These are phyloP conservation scores for Anaspis maculata DNA, from an alignment of 2,888 invertebrate species.

Conservation along the genomic window DNA sequence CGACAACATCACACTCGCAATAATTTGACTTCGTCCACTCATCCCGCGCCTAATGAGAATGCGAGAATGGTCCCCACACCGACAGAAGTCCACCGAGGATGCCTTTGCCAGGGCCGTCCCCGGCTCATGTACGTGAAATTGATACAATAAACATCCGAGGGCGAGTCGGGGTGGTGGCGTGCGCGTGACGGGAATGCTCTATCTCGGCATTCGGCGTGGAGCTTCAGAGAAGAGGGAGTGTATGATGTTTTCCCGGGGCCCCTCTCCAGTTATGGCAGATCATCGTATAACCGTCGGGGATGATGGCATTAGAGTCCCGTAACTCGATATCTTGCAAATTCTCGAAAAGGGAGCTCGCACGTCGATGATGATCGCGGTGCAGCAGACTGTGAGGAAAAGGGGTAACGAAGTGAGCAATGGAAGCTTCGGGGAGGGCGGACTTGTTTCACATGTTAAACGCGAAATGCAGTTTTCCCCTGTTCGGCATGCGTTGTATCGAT, in stretches of 20 bases:
- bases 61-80: too few relatives aligned
- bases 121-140: conserved; percentile 28
- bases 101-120: conserved; percentile 22
- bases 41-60: too few relatives aligned
- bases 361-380: conserved; percentile 30
- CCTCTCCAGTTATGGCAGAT: conserved; percentile 7
- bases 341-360: too few relatives aligned
- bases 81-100: too few relatives aligned
- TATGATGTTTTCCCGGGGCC: too few relatives aligned
- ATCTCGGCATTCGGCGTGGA: conserved; percentile 6
- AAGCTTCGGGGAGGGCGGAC: too few relatives aligned
- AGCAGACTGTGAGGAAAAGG: conserved; percentile 32
- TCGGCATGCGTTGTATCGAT: too few relatives aligned
- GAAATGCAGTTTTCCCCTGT: too few relatives aligned
- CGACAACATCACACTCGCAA: too few relatives aligned
- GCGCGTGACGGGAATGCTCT: conserved; percentile 28
- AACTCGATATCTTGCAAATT: conserved; percentile 20
- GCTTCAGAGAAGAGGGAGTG: conserved; percentile 11
- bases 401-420: conserved; percentile 36
- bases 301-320: conserved; percentile 9
- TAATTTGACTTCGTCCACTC: too few relatives aligned
- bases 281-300: conserved; percentile 10
- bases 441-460: too few relatives aligned
- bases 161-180: conserved; percentile 24
- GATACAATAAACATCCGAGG: conserved; percentile 35